Evolutionary conservation across 64 coral and sea anemone species (phyloP).

Genomic region (Pocillopora damicornis): DNA sequence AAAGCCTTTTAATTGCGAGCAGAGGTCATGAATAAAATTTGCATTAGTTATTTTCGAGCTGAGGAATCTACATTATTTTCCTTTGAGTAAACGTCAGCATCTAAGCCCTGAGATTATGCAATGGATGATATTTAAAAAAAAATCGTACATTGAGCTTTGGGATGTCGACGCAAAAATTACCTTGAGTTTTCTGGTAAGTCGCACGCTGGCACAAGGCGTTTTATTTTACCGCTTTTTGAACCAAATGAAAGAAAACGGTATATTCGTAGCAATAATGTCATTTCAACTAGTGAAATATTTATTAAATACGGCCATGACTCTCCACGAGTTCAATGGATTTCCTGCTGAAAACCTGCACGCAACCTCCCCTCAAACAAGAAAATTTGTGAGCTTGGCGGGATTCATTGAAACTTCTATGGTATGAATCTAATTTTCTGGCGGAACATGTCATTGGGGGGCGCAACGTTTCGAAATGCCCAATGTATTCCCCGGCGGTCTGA

Average conservation of each 20-base stretch:
- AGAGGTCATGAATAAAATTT: too few species aligned
- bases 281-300: conserved; percentile 25
- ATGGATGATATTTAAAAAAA: not conserved
- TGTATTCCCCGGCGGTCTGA: not conserved
- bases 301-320: conserved; percentile 22
- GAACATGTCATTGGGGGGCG: not conserved
- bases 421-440: conserved; percentile 2
- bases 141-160: not conserved
- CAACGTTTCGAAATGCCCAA: not conserved
- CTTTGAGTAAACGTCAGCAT: too few species aligned
- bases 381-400: not conserved
- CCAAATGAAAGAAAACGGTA: not conserved
- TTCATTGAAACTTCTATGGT: not conserved
- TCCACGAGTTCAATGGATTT: conserved; percentile 3
- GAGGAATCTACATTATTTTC: not conserved
- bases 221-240: not conserved
- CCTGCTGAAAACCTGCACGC: conserved; percentile 4
- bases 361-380: not conserved
- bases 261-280: not conserved
- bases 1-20: too few species aligned
- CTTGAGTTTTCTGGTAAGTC: not conserved
- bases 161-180: not conserved
- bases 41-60: too few species aligned
- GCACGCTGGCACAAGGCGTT: not conserved
- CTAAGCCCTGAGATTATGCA: not conserved